phyloP scores from a whole-genome alignment of 2,113 vertebrate genomes.

The Ancistrus triradiatus region DNA sequence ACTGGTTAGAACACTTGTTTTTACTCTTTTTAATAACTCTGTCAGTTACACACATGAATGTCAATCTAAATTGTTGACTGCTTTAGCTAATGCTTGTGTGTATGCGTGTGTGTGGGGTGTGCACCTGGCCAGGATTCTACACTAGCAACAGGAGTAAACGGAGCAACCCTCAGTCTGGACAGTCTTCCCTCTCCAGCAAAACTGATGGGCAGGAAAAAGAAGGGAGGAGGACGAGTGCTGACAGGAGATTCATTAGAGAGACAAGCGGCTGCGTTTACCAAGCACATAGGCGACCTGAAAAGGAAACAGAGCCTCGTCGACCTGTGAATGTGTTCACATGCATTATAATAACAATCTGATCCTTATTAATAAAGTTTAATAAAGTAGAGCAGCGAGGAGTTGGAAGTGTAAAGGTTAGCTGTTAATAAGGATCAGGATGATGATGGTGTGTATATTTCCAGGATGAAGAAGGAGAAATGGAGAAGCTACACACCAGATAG shows the following conservation, averaged over 20 bases:
- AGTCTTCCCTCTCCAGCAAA: slow-evolving; percentile 37
- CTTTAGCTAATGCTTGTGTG: not conserved
- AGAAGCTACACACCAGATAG: slow-evolving; percentile 8
- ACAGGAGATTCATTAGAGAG: not conserved
- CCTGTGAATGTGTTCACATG: no score
- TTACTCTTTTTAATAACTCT: not conserved
- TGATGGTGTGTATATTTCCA: slow-evolving; percentile 10
- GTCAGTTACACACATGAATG: not conserved
- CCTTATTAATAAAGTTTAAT: no score
- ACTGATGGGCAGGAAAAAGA: slow-evolving; percentile 37
- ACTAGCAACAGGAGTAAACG: not conserved
- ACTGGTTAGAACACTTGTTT: slow-evolving; percentile 10
- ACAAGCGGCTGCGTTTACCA: slow-evolving; percentile 25
- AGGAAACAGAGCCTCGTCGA: slow-evolving; percentile 45
- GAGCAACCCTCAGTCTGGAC: not conserved
- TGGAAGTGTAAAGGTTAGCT: not conserved
- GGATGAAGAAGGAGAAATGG: slow-evolving; percentile 44
- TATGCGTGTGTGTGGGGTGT: not conserved
- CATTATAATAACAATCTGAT: no score
- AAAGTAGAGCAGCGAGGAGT: no score
- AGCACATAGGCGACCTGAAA: slow-evolving; percentile 47
- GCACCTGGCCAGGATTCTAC: slow-evolving; percentile 9
- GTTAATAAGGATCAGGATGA: not conserved
- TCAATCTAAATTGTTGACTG: not conserved
- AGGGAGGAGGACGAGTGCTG: not conserved